A percentile compares a stretch with the other conserved stretches of the same genome.
Conservation (phyloP, 2,888 invertebrate species). For the Stenolophus ochropezus region DNA sequence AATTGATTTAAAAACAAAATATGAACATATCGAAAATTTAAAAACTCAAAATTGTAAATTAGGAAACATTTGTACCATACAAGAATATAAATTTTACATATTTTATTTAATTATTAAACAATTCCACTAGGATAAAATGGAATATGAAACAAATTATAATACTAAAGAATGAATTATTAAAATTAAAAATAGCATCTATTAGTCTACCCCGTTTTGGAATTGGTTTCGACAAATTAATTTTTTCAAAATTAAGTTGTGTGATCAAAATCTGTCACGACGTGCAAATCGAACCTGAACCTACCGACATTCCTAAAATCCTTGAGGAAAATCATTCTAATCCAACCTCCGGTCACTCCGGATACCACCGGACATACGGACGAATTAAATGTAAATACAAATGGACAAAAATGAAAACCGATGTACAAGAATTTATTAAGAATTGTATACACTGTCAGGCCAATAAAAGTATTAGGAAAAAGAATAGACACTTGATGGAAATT, state of each 20-base stretch:
- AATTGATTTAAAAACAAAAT: not conserved
- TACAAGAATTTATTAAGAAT: conserved; percentile 65
- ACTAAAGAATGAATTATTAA: not conserved
- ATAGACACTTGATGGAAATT: too few species aligned
- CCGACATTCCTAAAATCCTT: conserved; percentile 63
- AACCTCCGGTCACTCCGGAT: conserved; percentile 63
- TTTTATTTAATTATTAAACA: conserved; percentile 31
- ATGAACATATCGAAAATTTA: not conserved
- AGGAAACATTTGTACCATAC: not conserved
- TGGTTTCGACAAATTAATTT: conserved; percentile 11
- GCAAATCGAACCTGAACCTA: conserved; percentile 43
- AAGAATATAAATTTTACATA: not conserved
- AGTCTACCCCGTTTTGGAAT: not conserved
- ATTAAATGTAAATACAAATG: conserved; percentile 66
- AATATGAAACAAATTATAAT: conserved; percentile 52
- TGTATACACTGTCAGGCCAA: conserved; percentile 65
- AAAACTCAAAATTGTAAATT: not conserved
- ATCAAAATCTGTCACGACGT: conserved; percentile 62
- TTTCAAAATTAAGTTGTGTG: not conserved
- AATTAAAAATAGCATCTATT: conserved; percentile 2
- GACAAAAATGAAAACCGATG: conserved; percentile 67
- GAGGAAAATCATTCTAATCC: conserved; percentile 63
- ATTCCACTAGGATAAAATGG: conserved; percentile 33
- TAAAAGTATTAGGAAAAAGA: conserved; percentile 61
- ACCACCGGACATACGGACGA: conserved; percentile 64